These are phyloP conservation scores for Ochotona curzoniae DNA, from an alignment of 2,113 vertebrate genomes.

Conservation along the genomic window DNA sequence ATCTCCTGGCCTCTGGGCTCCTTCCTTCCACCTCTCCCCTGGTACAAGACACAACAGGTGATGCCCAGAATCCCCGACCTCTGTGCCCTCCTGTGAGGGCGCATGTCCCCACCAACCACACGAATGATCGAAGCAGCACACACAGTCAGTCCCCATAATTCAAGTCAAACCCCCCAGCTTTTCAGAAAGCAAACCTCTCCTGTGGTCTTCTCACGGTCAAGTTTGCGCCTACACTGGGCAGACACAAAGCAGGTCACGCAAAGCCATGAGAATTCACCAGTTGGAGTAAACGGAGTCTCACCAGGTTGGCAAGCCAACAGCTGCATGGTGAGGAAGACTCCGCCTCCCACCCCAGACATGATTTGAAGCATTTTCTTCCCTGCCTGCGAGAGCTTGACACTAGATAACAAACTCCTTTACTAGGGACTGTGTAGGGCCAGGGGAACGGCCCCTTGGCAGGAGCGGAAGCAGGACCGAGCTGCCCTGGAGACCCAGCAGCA, in stretches of 20 bases:
- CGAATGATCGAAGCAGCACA: neutral
- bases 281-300: neutral
- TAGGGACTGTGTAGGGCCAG: neutral
- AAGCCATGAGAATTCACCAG: neutral
- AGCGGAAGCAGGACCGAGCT: neutral
- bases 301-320: slow-evolving; percentile 7
- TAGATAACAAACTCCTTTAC: neutral
- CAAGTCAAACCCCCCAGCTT: neutral
- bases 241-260: neutral
- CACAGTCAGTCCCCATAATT: neutral
- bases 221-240: neutral
- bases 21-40: rapidly evolving
- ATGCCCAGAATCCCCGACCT: neutral
- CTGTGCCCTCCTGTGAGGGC: rapidly evolving
- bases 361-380: neutral
- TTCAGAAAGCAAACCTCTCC: neutral
- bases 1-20: neutral
- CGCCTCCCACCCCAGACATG: neutral
- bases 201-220: neutral
- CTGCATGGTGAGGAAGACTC: neutral
- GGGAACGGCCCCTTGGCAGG: neutral
- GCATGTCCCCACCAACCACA: neutral
- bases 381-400: neutral
- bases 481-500: neutral
- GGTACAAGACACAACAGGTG: neutral